A percentile compares a stretch with the other conserved stretches of the same genome.
phyloP scores from a whole-genome alignment of 1,140 invertebrate genomes.

The Sycophila sp. region DNA sequence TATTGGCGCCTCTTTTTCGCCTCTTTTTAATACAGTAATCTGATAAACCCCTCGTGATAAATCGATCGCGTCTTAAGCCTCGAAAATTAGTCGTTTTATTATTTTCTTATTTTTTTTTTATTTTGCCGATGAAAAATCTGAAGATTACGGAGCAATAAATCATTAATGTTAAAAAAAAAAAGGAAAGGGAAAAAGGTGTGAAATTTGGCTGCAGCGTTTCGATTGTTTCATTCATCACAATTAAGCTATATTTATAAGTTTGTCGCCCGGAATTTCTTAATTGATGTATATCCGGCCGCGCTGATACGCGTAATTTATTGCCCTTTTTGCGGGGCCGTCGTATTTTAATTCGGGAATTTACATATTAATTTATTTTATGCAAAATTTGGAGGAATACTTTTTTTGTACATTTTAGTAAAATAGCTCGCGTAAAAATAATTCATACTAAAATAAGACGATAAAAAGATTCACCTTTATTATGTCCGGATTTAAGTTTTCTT shows the following conservation, averaged over 20 bases:
- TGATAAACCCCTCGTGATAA: conserved; percentile 26
- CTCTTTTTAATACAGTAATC: conserved; percentile 23
- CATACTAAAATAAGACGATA: no score
- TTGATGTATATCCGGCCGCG: neutral
- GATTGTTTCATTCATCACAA: conserved; percentile 15
- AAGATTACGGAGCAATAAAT: neutral
- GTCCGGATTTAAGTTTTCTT: no score
- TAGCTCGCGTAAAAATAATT: no score
- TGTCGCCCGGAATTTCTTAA: neutral
- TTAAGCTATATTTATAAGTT: neutral
- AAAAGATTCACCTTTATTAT: no score
- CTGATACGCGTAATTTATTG: no score
- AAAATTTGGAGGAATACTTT: neutral
- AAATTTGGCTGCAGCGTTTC: neutral
- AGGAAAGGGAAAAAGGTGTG: neutral
- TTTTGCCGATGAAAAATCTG: neutral
- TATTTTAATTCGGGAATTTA: no score
- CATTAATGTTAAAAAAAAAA: neutral
- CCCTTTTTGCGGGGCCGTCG: no score
- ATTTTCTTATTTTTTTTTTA: no score
- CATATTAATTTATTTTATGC: no score
- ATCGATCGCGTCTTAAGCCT: neutral
- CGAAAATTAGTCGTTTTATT: no score
- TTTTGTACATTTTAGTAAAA: no score
- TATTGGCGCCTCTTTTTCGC: conserved; percentile 1